Evolutionary conservation across 2,113 vertebrate genomes (phyloP).

Genomic region (Mohoua ochrocephala): DNA sequence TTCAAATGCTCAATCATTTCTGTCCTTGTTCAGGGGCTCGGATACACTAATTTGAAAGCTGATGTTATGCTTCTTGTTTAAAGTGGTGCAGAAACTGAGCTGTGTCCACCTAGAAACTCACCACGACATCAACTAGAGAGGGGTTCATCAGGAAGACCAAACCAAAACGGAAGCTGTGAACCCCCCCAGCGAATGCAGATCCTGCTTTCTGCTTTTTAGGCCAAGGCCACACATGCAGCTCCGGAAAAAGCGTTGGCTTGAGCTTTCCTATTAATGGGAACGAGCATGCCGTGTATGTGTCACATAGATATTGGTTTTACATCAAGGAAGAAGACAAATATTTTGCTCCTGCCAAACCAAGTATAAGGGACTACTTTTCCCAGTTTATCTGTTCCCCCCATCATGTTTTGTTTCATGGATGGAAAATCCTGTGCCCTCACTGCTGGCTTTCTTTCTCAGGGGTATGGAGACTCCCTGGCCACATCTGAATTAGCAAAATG

Average conservation of each 20-base stretch:
- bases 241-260: not conserved
- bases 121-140: accelerated
- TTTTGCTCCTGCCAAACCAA: not conserved
- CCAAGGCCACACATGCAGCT: not conserved
- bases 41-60: not conserved
- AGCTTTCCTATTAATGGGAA: not conserved
- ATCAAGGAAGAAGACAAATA: not conserved
- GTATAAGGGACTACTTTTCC: not conserved
- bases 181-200: accelerated
- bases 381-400: not conserved
- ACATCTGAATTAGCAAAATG: not conserved
- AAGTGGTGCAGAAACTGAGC: not conserved
- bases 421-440: not conserved
- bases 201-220: not conserved
- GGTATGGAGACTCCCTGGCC: not conserved
- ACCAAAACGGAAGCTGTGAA: not conserved
- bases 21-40: not conserved
- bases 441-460: not conserved
- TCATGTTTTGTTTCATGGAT: not conserved
- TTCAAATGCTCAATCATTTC: not conserved
- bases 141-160: not conserved
- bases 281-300: not conserved
- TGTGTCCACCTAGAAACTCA: not conserved
- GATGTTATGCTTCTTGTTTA: not conserved
- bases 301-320: not conserved